Evolutionary conservation across 1,140 invertebrate species (phyloP).

Genomic region (Platyscapa corneri): DNA sequence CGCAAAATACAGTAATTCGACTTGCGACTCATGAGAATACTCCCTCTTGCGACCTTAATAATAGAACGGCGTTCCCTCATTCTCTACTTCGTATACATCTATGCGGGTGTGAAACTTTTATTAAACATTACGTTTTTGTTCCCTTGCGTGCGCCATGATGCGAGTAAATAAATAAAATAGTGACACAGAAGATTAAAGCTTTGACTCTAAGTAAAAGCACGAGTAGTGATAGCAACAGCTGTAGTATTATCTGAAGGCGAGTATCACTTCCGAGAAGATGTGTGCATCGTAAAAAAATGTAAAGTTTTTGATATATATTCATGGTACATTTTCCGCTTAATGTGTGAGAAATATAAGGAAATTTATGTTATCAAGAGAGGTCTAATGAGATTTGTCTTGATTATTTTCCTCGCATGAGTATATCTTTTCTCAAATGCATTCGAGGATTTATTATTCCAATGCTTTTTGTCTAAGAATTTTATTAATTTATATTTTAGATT

Average conservation of each 20-base stretch:
- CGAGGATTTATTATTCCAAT: neutral
- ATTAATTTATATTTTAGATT: neutral
- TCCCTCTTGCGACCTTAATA: slow-evolving; percentile 30
- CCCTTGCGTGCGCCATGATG: neutral
- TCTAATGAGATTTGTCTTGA: neutral
- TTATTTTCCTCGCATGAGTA: neutral
- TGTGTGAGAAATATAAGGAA: neutral
- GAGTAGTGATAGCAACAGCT: neutral
- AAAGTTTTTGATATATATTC: neutral
- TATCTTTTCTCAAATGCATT: neutral
- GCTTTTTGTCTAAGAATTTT: neutral
- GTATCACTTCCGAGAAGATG: neutral
- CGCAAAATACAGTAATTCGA: neutral
- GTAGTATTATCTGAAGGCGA: neutral
- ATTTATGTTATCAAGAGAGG: neutral
- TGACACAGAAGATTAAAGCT: neutral
- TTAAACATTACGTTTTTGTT: slow-evolving; percentile 39
- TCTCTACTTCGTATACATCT: neutral
- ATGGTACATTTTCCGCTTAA: neutral
- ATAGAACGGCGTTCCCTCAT: slow-evolving; percentile 2
- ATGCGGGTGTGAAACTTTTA: slow-evolving; percentile 32
- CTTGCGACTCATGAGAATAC: neutral
- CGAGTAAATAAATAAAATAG: slow-evolving; percentile 17
- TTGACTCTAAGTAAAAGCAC: slow-evolving; percentile 25
- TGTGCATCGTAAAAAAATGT: neutral